A percentile compares a stretch with the other conserved stretches of the same genome.
phyloP scores from a whole-genome alignment of 2,113 vertebrate species.

The Nyctereutes procyonoides region DNA sequence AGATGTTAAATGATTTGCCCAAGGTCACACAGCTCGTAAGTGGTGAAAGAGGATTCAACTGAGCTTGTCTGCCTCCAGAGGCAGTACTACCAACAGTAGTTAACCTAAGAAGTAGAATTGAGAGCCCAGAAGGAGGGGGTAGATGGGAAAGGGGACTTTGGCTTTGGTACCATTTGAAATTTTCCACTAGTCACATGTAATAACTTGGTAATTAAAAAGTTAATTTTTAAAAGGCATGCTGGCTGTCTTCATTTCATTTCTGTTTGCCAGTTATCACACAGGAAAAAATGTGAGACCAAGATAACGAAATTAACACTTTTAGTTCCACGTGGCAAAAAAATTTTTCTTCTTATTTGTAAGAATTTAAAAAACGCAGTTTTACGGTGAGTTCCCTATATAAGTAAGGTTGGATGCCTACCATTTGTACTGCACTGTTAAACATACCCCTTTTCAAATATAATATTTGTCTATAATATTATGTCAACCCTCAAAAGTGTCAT shows the following conservation, averaged over 20 bases:
- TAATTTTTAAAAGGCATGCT: neutral
- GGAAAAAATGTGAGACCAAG: conserved; percentile 8
- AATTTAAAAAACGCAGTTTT: neutral
- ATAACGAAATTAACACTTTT: conserved; percentile 10
- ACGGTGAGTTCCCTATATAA: neutral
- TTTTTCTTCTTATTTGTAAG: neutral
- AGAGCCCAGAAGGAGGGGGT: neutral
- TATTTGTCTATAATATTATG: neutral
- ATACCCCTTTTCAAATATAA: neutral
- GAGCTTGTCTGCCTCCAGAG: neutral
- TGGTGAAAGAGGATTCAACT: neutral
- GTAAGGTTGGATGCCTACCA: neutral
- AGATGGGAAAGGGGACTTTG: neutral
- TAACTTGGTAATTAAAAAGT: neutral
- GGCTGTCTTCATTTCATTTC: neutral
- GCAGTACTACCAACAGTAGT: neutral
- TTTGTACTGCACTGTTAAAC: neutral
- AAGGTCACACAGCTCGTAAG: neutral
- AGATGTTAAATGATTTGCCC: neutral
- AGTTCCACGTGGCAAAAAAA: neutral
- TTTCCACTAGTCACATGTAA: neutral
- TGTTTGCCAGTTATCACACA: neutral
- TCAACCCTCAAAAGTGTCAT: neutral
- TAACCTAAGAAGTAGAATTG: neutral
- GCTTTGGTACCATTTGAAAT: neutral